Evolutionary conservation across 2,113 vertebrate genomes (phyloP).

Genomic region (Lepus europaeus): DNA sequence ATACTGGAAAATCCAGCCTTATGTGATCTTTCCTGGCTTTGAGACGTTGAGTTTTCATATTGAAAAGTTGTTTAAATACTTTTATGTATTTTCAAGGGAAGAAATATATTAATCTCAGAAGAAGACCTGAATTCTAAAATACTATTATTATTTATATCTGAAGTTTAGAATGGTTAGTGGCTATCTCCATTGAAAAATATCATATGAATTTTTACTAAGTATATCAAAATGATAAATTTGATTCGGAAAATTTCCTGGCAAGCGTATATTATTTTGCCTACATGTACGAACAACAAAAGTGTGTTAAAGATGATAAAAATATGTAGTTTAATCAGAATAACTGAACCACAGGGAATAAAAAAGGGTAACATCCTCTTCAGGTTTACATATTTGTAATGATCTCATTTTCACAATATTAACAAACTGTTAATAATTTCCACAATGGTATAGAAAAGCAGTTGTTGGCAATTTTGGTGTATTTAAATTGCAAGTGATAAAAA

Average conservation of each 20-base stretch:
- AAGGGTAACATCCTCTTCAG: not conserved
- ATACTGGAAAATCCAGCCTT: slow-evolving; percentile 68
- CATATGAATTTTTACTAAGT: slow-evolving; percentile 35
- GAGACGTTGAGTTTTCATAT: slow-evolving; percentile 52
- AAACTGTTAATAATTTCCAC: slow-evolving; percentile 54
- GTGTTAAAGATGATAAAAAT: slow-evolving; percentile 48
- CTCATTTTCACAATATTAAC: slow-evolving; percentile 20
- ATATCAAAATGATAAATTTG: slow-evolving; percentile 48
- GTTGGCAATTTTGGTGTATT: slow-evolving; percentile 39
- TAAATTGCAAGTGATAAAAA: slow-evolving; percentile 50
- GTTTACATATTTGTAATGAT: not conserved
- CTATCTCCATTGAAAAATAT: not conserved
- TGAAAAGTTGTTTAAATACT: slow-evolving; percentile 60
- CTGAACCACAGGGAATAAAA: slow-evolving; percentile 26
- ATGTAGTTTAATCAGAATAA: slow-evolving; percentile 34
- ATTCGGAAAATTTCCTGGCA: not conserved
- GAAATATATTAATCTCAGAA: slow-evolving; percentile 48
- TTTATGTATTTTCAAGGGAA: not conserved
- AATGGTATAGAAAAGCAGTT: not conserved
- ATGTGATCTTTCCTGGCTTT: slow-evolving; percentile 64
- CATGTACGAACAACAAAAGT: not conserved
- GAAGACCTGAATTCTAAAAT: slow-evolving; percentile 43
- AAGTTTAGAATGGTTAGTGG: not conserved
- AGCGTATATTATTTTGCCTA: slow-evolving; percentile 32
- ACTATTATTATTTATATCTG: slow-evolving; percentile 30